Evolutionary conservation across 2,113 vertebrate genomes (phyloP).

Genomic region (Argyrosomus japonicus): DNA sequence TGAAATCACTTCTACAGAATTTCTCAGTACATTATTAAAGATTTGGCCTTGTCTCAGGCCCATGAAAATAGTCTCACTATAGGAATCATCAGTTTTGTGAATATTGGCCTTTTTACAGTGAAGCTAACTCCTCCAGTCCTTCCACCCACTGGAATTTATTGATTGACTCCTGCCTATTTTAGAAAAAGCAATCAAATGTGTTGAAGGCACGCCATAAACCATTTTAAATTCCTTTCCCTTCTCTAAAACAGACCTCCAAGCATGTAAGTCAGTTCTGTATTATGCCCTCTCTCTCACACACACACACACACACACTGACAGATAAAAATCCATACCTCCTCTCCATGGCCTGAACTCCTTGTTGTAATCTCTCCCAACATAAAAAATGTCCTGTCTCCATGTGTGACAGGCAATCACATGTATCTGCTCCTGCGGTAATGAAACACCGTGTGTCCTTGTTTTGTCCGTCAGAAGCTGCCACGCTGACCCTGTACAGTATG

Average conservation of each 20-base stretch:
- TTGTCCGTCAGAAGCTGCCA: not conserved
- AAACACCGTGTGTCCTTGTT: conserved; percentile 1
- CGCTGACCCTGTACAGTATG: not conserved
- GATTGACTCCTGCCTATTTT: not conserved
- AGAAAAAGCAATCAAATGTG: conserved; percentile 12
- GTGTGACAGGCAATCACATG: conserved; percentile 30
- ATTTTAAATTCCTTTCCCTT: not conserved
- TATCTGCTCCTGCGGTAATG: conserved; percentile 7
- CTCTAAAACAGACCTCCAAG: not conserved
- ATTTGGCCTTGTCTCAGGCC: not conserved
- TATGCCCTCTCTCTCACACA: not conserved
- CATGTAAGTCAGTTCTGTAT: not conserved
- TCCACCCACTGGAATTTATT: not conserved
- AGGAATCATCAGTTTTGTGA: not conserved
- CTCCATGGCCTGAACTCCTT: conserved; percentile 7
- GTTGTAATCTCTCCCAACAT: conserved; percentile 30
- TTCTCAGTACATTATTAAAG: not conserved
- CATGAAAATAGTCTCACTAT: not conserved
- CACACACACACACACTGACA: not conserved
- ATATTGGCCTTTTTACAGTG: conserved; percentile 1
- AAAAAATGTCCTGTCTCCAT: conserved; percentile 29
- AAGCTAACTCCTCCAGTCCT: not conserved
- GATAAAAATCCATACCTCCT: conserved; percentile 18
- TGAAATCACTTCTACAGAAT: not conserved
- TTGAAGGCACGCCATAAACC: not conserved